Evolutionary conservation across 2,113 vertebrate genomes (phyloP).

Genomic region (Oreotrochilus melanogaster): DNA sequence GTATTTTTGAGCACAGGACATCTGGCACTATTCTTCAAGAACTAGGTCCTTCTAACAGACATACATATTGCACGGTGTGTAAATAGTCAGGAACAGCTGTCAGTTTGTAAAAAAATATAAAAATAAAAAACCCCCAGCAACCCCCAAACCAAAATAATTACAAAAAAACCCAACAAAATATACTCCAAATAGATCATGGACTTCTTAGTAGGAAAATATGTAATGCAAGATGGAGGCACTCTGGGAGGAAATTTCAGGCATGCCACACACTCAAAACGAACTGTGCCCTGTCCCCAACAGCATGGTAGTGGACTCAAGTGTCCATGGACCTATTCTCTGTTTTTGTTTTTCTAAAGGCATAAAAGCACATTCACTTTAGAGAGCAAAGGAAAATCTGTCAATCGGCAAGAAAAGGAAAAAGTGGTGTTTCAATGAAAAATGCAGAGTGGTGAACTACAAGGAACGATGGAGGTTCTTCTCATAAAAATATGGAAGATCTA

Average conservation of each 20-base stretch:
- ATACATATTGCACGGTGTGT: not conserved
- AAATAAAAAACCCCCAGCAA: not conserved
- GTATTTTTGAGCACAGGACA: conserved; percentile 10
- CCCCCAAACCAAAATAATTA: not conserved
- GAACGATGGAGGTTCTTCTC: not conserved
- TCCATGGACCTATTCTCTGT: not conserved
- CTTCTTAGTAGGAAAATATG: not conserved
- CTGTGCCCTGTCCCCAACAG: not conserved
- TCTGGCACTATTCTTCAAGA: conserved; percentile 19
- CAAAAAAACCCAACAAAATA: not conserved
- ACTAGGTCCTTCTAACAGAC: not conserved
- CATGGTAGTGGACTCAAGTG: not conserved
- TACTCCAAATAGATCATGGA: not conserved
- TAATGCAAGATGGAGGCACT: not conserved
- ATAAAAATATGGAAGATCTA: not conserved
- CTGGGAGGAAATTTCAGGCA: not conserved
- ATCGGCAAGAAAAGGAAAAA: not conserved
- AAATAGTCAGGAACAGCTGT: not conserved
- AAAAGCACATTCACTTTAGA: not conserved
- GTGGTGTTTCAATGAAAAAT: not conserved
- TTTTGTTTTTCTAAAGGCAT: not conserved
- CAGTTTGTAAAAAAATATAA: not conserved
- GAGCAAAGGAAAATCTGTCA: not conserved
- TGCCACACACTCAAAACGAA: not conserved
- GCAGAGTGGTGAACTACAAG: not conserved